Evolutionary conservation across 2,888 invertebrate genomes (phyloP).

Genomic region (Phaonia tiefii): DNA sequence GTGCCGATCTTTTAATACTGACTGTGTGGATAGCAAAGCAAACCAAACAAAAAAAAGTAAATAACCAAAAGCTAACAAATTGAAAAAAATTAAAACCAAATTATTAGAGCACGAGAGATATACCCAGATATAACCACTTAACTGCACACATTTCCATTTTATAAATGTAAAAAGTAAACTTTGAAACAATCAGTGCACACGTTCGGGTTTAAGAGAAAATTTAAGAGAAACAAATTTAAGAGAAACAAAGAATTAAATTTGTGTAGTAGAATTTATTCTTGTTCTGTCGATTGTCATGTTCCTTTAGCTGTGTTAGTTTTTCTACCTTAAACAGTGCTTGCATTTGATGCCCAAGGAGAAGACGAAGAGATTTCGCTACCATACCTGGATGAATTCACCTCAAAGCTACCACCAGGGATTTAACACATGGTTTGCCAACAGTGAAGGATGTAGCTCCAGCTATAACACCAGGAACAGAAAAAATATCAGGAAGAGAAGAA

Average conservation of each 20-base stretch:
- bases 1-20: too few relatives aligned
- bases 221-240: too few relatives aligned
- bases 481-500: slow-evolving; percentile 86
- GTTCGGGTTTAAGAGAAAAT: too few relatives aligned
- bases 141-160: too few relatives aligned
- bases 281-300: slow-evolving; percentile 81
- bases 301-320: slow-evolving; percentile 81
- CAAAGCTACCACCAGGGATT: slow-evolving; percentile 95
- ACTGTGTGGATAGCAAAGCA: too few relatives aligned
- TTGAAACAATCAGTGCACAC: too few relatives aligned
- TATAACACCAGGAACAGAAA: slow-evolving; percentile 89
- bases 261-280: slow-evolving; percentile 80
- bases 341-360: slow-evolving; percentile 98
- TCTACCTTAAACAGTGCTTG: slow-evolving; percentile 92
- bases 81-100: too few relatives aligned
- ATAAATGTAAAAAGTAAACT: too few relatives aligned
- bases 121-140: too few relatives aligned
- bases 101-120: too few relatives aligned
- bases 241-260: slow-evolving; percentile 62
- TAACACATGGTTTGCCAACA: slow-evolving; percentile 95
- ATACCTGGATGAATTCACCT: slow-evolving; percentile 90
- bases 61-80: too few relatives aligned
- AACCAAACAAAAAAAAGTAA: too few relatives aligned
- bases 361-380: slow-evolving; percentile 93
- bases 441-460: slow-evolving; percentile 97